These are phyloP conservation scores for Cremastinae sp. DNA, from an alignment of 2,888 invertebrate genomes.

Conservation along the genomic window DNA sequence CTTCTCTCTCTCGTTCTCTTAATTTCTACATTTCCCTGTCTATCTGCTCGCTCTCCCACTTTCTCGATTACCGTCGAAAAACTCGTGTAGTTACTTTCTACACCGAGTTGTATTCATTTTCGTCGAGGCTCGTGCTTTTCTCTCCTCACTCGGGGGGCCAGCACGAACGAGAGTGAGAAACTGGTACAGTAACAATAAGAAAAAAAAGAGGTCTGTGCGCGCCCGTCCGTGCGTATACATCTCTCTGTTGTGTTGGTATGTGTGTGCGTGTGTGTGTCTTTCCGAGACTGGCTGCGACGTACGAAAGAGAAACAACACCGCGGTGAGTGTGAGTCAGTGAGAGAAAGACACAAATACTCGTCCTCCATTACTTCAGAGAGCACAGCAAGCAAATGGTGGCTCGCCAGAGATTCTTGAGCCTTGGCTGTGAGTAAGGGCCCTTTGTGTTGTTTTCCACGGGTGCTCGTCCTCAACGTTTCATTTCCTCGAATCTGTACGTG, in stretches of 20 bases:
- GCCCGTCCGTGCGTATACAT: neutral
- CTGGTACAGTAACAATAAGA: constrained; percentile 49
- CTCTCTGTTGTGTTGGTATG: neutral
- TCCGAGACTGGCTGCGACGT: constrained; percentile 25
- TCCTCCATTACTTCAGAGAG: constrained; percentile 76
- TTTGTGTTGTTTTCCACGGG: constrained; percentile 66
- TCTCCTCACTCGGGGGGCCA: constrained; percentile 50
- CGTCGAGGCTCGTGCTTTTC: constrained; percentile 21
- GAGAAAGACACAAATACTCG: constrained; percentile 68
- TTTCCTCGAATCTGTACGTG: constrained; percentile 9
- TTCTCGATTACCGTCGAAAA: neutral
- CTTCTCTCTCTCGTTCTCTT: constrained; percentile 20
- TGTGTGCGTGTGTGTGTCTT: constrained; percentile 11
- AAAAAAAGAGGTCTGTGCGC: constrained; percentile 13
- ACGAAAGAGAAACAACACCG: constrained; percentile 49
- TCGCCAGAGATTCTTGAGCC: constrained; percentile 58
- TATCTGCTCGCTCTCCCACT: neutral
- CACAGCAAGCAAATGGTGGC: constrained; percentile 77
- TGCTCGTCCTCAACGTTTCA: constrained; percentile 60
- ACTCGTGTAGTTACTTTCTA: constrained; percentile 6
- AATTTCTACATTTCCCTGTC: constrained; percentile 62
- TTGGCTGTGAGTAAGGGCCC: constrained; percentile 64
- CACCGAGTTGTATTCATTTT: constrained; percentile 6
- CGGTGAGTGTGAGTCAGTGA: constrained; percentile 46
- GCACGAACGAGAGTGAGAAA: constrained; percentile 52